These are phyloP conservation scores for Ctenicera cuprea DNA, from an alignment of 2,888 invertebrate species.

Conservation along the genomic window DNA sequence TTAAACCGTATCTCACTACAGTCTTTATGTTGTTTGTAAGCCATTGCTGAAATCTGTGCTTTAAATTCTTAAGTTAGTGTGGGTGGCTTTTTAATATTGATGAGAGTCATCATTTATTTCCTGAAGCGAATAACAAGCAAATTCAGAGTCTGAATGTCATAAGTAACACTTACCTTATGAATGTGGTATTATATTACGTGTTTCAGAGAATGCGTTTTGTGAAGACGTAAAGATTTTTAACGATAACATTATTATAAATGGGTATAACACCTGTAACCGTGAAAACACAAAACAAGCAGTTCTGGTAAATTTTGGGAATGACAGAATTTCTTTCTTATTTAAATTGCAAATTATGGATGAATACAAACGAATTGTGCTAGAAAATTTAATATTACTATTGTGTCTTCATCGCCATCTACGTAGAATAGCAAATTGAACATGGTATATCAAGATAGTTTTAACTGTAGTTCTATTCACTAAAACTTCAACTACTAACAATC, in stretches of 20 bases:
- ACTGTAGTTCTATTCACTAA: not conserved
- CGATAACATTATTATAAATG: constrained; percentile 14
- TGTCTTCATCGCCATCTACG: constrained; percentile 7
- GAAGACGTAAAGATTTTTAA: constrained; percentile 8
- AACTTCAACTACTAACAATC: not conserved
- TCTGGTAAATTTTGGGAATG: constrained; percentile 10
- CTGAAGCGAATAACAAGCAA: constrained; percentile 12
- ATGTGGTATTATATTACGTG: constrained; percentile 1
- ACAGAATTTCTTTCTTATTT: not conserved
- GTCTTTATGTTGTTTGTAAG: not conserved
- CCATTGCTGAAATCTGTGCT: not conserved
- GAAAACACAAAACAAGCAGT: constrained; percentile 16
- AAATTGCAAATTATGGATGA: constrained; percentile 21
- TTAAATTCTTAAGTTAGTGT: constrained; percentile 11
- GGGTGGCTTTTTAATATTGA: constrained; percentile 11
- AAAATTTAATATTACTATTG: constrained; percentile 14
- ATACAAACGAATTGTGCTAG: constrained; percentile 19
- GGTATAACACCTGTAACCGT: not conserved
- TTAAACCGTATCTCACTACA: not conserved
- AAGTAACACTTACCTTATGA: constrained; percentile 11
- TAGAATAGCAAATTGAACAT: constrained; percentile 18
- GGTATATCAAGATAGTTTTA: not conserved
- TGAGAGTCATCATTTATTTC: constrained; percentile 8
- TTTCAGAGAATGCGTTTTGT: constrained; percentile 5
- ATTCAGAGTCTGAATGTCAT: not conserved